A percentile compares a stretch with the other conserved stretches of the same genome.
Evolutionary conservation across 2,888 invertebrate genomes (phyloP).

Genomic region (Azorinus chamasolen): DNA sequence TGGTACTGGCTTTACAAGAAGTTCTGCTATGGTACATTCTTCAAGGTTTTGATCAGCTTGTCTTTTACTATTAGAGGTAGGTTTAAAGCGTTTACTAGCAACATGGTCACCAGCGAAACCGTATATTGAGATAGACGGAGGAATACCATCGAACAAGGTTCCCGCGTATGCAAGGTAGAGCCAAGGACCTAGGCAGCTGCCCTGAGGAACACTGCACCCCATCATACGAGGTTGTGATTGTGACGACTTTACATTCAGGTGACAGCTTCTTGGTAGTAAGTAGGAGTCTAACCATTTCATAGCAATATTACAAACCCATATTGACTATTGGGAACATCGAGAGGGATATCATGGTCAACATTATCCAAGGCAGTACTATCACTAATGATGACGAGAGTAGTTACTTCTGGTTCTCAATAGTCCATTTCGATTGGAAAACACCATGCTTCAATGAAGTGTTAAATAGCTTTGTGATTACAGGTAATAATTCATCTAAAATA

Average conservation of each 20-base stretch:
- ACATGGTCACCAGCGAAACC: conserved; percentile 27
- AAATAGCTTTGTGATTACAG: too few relatives aligned
- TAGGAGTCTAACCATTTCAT: too few relatives aligned
- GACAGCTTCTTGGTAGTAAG: too few relatives aligned
- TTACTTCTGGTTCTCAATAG: conserved; percentile 38
- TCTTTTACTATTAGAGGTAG: too few relatives aligned
- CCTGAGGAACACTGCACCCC: conserved; percentile 32
- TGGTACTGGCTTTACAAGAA: too few relatives aligned
- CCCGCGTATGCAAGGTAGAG: conserved; percentile 32
- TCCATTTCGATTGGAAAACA: conserved; percentile 37
- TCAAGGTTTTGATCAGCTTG: too few relatives aligned
- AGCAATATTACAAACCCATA: too few relatives aligned
- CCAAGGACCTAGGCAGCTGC: conserved; percentile 36
- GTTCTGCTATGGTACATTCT: too few relatives aligned
- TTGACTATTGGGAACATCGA: conserved; percentile 11
- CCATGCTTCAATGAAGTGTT: conserved; percentile 22
- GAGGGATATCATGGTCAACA: conserved; percentile 43
- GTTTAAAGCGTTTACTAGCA: too few relatives aligned
- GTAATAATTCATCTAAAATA: conserved; percentile 20
- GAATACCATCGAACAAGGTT: conserved; percentile 26
- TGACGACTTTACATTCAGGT: conserved; percentile 8
- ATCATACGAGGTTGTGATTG: conserved; percentile 5
- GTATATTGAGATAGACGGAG: conserved; percentile 15
- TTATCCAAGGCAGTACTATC: conserved; percentile 51
- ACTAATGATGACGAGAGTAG: conserved; percentile 31